A percentile compares a stretch with the other conserved stretches of the same genome.
phyloP scores from a whole-genome alignment of 1,140 invertebrate species.

The Andricus grossulariae region DNA sequence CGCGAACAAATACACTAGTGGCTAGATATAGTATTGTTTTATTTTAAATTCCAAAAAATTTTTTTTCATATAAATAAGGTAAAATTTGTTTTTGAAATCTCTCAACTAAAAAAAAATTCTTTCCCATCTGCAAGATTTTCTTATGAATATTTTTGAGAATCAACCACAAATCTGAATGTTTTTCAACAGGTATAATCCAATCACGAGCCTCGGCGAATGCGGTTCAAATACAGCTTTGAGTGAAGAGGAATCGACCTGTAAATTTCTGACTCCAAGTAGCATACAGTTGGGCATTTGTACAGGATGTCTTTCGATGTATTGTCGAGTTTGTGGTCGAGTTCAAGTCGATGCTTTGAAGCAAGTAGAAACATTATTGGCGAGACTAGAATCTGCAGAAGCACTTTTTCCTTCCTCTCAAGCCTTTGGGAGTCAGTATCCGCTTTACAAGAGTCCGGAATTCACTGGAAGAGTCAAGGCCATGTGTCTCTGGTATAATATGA shows the following conservation, averaged over 20 bases:
- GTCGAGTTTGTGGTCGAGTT: constrained; percentile 80
- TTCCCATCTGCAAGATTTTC: not conserved
- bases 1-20: too few relatives aligned
- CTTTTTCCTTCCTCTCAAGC: constrained; percentile 91
- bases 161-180: constrained; percentile 6
- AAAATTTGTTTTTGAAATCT: too few relatives aligned
- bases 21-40: too few relatives aligned
- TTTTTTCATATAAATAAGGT: too few relatives aligned
- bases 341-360: constrained; percentile 85
- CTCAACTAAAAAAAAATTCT: not conserved
- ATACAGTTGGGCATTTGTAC: constrained; percentile 58
- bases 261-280: constrained; percentile 51
- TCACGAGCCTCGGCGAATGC: constrained; percentile 18
- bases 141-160: constrained; percentile 13
- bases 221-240: constrained; percentile 21
- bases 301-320: constrained; percentile 84
- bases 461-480: constrained; percentile 84
- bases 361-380: constrained; percentile 82
- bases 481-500: constrained; percentile 94
- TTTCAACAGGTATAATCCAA: constrained; percentile 59
- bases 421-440: constrained; percentile 83
- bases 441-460: constrained; percentile 83
- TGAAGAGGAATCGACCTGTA: constrained; percentile 27
- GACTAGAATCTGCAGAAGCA: constrained; percentile 85
- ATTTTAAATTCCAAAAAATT: too few relatives aligned